Evolutionary conservation across 2,797 vertebrate species (phyloP), one percentile per base, ranked within the genome.

Genomic region (Acipenser transmontanus): DNA sequence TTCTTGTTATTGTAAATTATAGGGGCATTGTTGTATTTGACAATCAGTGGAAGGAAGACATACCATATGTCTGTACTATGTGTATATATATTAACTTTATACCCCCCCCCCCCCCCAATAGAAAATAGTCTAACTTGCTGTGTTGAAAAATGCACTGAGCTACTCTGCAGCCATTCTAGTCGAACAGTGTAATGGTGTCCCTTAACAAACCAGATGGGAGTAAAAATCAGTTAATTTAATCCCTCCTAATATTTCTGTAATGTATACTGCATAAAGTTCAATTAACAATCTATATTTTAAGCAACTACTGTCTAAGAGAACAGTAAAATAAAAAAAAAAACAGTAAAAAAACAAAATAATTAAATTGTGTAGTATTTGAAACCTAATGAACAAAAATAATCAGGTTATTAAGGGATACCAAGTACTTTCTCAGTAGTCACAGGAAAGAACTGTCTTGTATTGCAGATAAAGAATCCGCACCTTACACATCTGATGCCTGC

Each of bases 391-490:
- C 72, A 61, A 72, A 77, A 81, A 77, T 72, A 66, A 66, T 63
- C 71, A 73, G 76, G 76, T 80, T 82, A 80, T 80, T 81, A 89
- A 89, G 84, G 87, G 85, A 89, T 74, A 66, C 81, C 78, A 82
- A 83, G 78, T 76, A 74, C 80, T 78, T 65, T 69, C 66, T 71
- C 75, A 75, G 70, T 86, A 82, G 85, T 88, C 88, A 89, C 88
- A 89, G 89, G 88, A 90, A 89, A 82, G 68, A 82, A 65, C 73
- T 74, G 78, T 77, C 70, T 88, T 87, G 87, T 87, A 85, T 79
- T 78, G 74, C 85, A 82, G 82, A 81, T 57, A 65, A 77, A 78
- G 72, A 80, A 79, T 80, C 70, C 77, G 83, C 85, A 87, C 82
- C 78, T 79, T 68, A 74, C 61, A 68, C 13, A 49, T 54, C 80